phyloP scores from a whole-genome alignment of 2,888 invertebrate genomes.

The Drosophila melanosoma region DNA sequence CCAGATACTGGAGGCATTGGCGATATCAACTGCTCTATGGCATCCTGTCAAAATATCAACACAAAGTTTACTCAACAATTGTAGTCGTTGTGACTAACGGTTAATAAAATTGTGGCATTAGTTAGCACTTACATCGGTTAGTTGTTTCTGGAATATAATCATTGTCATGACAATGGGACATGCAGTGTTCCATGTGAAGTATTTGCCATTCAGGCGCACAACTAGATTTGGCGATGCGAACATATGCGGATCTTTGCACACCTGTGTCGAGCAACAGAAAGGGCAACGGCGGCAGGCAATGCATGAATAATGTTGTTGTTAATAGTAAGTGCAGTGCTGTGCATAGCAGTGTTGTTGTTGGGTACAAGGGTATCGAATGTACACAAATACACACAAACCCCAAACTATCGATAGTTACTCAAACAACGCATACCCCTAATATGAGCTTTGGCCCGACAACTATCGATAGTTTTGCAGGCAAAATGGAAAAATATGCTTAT shows the following conservation, averaged over 20 bases:
- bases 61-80: slow-evolving; percentile 12
- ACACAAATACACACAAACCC: slow-evolving; percentile 19
- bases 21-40: slow-evolving; percentile 83
- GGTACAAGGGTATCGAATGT: slow-evolving; percentile 30
- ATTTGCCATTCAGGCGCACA: slow-evolving; percentile 94
- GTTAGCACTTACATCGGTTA: slow-evolving; percentile 88
- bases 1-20: slow-evolving; percentile 47
- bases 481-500: not conserved
- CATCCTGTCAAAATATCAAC: slow-evolving; percentile 70
- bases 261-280: slow-evolving; percentile 64
- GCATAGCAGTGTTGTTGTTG: slow-evolving; percentile 26
- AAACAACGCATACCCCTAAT: slow-evolving; percentile 1
- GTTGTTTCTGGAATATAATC: slow-evolving; percentile 93
- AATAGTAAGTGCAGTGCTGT: slow-evolving; percentile 31
- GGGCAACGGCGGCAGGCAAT: slow-evolving; percentile 22
- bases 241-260: slow-evolving; percentile 90
- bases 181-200: slow-evolving; percentile 96
- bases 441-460: not conserved
- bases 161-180: slow-evolving; percentile 95
- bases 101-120: not conserved
- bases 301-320: slow-evolving; percentile 25
- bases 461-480: slow-evolving; percentile 23
- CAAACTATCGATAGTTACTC: slow-evolving; percentile 27
- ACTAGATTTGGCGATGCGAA: slow-evolving; percentile 93
- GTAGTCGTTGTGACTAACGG: not conserved